A percentile compares a stretch with the other conserved stretches of the same genome.
These are phyloP conservation scores for Acinonyx jubatus DNA, from an alignment of 2,113 vertebrate species.

Conservation along the genomic window DNA sequence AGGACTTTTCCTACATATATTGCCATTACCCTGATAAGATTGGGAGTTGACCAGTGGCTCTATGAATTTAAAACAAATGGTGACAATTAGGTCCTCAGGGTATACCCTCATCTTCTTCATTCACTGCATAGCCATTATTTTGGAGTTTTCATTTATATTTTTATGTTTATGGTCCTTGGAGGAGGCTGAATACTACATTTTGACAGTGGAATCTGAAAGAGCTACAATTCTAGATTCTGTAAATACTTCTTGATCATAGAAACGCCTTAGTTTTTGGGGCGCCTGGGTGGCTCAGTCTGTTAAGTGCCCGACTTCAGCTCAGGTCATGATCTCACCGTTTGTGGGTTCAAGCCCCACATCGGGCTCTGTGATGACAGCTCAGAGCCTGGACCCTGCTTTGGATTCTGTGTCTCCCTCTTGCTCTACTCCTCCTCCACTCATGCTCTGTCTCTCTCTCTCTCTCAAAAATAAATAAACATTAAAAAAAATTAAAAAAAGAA, in stretches of 20 bases:
- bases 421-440: too few species aligned
- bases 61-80: background rate
- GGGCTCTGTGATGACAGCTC: too few species aligned
- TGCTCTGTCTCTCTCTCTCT: too few species aligned
- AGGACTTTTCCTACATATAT: background rate
- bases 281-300: too few species aligned
- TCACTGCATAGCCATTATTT: background rate
- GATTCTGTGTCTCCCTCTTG: too few species aligned
- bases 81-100: background rate
- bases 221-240: background rate
- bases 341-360: too few species aligned
- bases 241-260: background rate
- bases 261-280: too few species aligned
- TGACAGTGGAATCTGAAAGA: background rate
- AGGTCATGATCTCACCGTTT: too few species aligned
- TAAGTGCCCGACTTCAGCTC: too few species aligned
- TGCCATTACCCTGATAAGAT: background rate
- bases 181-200: background rate
- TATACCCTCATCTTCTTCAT: background rate
- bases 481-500: too few species aligned
- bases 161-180: background rate
- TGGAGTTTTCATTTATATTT: constrained; percentile 39
- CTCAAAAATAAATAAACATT: too few species aligned
- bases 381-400: too few species aligned
- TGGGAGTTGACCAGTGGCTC: background rate